Base-by-base conservation (phyloP, 64 coral and sea anemone species). In the Exaiptasia diaphana region DNA sequence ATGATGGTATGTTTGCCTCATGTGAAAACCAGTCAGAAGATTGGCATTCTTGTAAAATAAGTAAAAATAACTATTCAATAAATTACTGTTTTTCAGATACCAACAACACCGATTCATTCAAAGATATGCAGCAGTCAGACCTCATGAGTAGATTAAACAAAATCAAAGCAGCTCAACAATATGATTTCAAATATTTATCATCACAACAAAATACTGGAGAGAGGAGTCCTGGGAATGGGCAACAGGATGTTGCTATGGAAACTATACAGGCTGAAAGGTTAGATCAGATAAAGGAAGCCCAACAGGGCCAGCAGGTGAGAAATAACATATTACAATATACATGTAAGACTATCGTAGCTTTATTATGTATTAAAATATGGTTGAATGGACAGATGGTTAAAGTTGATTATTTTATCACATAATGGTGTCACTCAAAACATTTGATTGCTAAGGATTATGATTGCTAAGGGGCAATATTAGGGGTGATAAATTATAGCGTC, bases 61-160 rank as follows among this genome's bases (percentile, higher is more conserved):
- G 42, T 13, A 40, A 38, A 72, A 30, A 58, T 38, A 55, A 2
- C 14, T 24, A 7, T 58, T 5, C 27, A 50, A 30, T 6, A 54
- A 48, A 21, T 31, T 33, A 3, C 4, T 62, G 63, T 53, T 3
- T 34, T 18, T 38, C 26, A 37, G 22, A 15, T 35, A 62, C 38
- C n/a, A 2, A 50, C 53, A 60, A 61, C 3, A 34, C 15, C 21
- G 30, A 38, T 0, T 20, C 68, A 21, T 63, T 30, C 20, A 27
- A 50, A 39, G 69, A 85, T 5, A 58, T 85, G 21, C 56, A 74
- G 11, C 60, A 69, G n/a, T 87, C 48, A 29, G 74, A 74, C 30
- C 71, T 87, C 4, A 87, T 87, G 41, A 49, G 67, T 21, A 87
- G 84, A 76, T 55, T 87, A 35, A 87, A 87, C 28, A 76, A 43